Conservation (phyloP, 2,888 invertebrate species). For the Galeruca laticollis region DNA sequence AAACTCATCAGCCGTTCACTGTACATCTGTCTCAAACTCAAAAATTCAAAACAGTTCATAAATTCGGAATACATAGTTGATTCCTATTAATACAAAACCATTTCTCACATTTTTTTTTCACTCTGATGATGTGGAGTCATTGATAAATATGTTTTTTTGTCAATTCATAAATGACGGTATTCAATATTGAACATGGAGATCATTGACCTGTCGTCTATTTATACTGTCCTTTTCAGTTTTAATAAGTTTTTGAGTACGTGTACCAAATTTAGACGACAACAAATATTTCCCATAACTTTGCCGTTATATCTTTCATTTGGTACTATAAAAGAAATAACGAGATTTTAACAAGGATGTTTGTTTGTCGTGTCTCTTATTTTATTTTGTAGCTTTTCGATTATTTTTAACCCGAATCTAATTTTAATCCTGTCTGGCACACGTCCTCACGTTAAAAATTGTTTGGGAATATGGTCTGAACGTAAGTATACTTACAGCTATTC, state of each 20-base stretch:
- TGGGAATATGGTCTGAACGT: neutral
- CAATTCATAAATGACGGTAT: too few species aligned
- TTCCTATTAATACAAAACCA: too few species aligned
- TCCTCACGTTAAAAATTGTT: slow-evolving; percentile 12
- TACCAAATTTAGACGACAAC: neutral
- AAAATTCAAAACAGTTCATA: too few species aligned
- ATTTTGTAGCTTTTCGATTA: neutral
- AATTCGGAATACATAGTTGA: too few species aligned
- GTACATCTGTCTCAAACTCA: too few species aligned
- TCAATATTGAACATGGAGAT: neutral
- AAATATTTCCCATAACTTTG: neutral
- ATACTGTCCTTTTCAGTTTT: neutral
- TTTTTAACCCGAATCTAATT: slow-evolving; percentile 13
- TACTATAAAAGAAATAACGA: neutral
- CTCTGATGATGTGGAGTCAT: too few species aligned
- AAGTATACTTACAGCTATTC: neutral
- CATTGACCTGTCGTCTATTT: neutral
- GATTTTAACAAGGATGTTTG: neutral
- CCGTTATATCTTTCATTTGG: neutral
- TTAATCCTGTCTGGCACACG: slow-evolving; percentile 13
- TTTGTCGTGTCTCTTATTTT: slow-evolving; percentile 7
- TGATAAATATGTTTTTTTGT: too few species aligned
- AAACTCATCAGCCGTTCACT: too few species aligned
- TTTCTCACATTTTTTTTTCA: too few species aligned
- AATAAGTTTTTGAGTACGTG: neutral